Evolutionary conservation across 2,888 invertebrate species (phyloP).

Genomic region (Drosophila subquinaria): DNA sequence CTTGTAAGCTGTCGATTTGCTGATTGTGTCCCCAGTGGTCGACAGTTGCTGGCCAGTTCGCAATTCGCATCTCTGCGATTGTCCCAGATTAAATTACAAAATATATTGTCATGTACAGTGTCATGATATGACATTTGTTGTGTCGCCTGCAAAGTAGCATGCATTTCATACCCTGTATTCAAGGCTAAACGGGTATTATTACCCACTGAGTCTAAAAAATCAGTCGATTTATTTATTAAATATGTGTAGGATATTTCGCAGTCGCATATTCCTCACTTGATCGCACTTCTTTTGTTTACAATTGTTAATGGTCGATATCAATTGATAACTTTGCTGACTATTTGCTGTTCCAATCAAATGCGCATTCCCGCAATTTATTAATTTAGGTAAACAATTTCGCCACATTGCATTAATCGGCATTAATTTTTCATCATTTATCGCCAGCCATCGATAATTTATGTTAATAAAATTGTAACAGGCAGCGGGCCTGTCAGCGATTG

Average conservation of each 20-base stretch:
- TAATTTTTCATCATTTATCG: conserved; percentile 52
- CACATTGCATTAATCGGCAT: conserved; percentile 46
- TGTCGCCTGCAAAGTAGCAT: conserved; percentile 1
- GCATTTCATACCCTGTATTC: not conserved
- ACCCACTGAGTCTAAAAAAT: not conserved
- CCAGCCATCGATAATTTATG: conserved; percentile 63
- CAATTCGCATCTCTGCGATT: conserved; percentile 34
- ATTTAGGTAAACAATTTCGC: conserved; percentile 49
- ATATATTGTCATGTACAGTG: conserved; percentile 73
- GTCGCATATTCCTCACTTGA: not conserved
- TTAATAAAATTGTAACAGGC: conserved; percentile 66
- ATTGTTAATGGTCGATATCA: conserved; percentile 31
- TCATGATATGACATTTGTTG: conserved; percentile 44
- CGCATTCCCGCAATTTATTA: conserved; percentile 46
- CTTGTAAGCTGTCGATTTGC: conserved; percentile 49
- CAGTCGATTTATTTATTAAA: not conserved
- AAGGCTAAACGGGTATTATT: not conserved
- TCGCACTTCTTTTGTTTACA: not conserved
- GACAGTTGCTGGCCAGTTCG: conserved; percentile 23
- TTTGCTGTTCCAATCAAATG: conserved; percentile 50
- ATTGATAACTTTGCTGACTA: conserved; percentile 22
- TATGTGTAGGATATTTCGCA: not conserved
- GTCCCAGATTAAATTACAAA: conserved; percentile 75
- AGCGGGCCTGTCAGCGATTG: conserved; percentile 59
- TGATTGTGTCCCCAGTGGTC: conserved; percentile 7